A percentile compares a stretch with the other conserved stretches of the same genome.
These are phyloP conservation scores for Cheirogaleus medius DNA, from an alignment of 2,113 vertebrate species.

Conservation along the genomic window DNA sequence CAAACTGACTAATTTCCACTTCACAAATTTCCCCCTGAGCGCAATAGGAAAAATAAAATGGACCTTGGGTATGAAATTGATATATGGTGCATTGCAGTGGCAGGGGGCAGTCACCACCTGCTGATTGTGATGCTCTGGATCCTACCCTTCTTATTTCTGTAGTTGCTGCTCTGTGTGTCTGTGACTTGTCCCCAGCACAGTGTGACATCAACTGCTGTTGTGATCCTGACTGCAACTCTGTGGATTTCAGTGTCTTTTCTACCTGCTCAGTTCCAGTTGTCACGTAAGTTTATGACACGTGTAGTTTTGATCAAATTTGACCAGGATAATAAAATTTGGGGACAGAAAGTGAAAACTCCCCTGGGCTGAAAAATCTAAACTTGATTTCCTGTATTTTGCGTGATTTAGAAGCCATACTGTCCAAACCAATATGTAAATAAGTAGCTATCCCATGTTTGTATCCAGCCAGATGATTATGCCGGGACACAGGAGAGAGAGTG, in stretches of 20 bases:
- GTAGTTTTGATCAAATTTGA: neutral
- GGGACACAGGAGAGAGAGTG: neutral
- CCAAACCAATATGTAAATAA: neutral
- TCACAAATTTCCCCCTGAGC: neutral
- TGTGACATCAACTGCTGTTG: conserved; percentile 92
- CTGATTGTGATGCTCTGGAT: neutral
- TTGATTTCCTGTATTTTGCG: neutral
- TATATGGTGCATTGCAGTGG: neutral
- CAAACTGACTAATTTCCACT: neutral
- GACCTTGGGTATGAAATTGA: neutral
- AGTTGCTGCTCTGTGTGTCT: conserved; percentile 88
- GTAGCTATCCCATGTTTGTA: neutral
- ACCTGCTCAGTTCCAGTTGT: conserved; percentile 85
- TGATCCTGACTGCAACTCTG: conserved; percentile 86
- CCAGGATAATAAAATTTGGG: neutral
- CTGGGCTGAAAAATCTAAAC: neutral
- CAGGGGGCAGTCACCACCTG: neutral
- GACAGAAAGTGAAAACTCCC: neutral
- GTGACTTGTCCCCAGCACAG: conserved; percentile 85
- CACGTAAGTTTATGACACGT: conserved; percentile 81
- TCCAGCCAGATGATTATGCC: neutral
- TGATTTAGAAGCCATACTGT: neutral
- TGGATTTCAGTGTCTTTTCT: conserved; percentile 87
- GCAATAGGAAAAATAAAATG: neutral
- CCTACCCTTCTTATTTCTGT: neutral